phyloP scores from a whole-genome alignment of 1,140 invertebrate species.

The Brachystomella parvula region DNA sequence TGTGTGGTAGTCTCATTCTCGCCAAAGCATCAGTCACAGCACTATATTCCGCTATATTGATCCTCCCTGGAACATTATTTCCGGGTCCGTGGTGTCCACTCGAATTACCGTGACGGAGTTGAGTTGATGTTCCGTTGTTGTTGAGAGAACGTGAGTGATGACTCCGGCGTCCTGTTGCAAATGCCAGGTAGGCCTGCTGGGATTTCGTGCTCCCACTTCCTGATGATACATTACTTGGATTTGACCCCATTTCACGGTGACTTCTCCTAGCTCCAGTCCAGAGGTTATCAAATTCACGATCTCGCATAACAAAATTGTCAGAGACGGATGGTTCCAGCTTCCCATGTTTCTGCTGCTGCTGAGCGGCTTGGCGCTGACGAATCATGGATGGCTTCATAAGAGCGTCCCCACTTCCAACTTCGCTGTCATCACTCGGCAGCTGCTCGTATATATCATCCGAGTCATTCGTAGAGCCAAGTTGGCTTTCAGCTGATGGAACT shows the following conservation, averaged over 20 bases:
- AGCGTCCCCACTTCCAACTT: conserved; percentile 33
- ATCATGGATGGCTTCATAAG: conserved; percentile 31
- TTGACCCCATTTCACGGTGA: conserved; percentile 26
- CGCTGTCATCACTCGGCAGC: conserved; percentile 52
- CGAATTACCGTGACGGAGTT: conserved; percentile 23
- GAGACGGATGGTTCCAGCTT: conserved; percentile 36
- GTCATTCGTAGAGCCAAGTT: conserved; percentile 52
- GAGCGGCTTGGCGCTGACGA: conserved; percentile 52
- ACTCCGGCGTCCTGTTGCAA: conserved; percentile 34
- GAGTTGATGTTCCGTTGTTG: conserved; percentile 35
- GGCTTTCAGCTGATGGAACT: conserved; percentile 20
- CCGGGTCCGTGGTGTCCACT: conserved; percentile 10
- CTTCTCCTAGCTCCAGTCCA: conserved; percentile 34
- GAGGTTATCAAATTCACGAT: conserved; percentile 34
- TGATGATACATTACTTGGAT: not conserved
- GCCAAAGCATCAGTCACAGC: conserved; percentile 36
- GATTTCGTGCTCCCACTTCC: conserved; percentile 20
- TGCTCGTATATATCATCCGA: conserved; percentile 68
- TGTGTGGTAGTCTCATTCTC: conserved; percentile 35
- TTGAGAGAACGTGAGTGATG: conserved; percentile 32
- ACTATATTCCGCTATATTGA: conserved; percentile 34
- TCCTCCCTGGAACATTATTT: conserved; percentile 16
- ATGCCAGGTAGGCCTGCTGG: conserved; percentile 30
- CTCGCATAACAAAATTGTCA: conserved; percentile 34
- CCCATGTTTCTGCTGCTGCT: conserved; percentile 20